A percentile compares a stretch with the other conserved stretches of the same genome.
Conservation (phyloP, 2,888 invertebrate species). For the Ditylenchus weischeri region DNA sequence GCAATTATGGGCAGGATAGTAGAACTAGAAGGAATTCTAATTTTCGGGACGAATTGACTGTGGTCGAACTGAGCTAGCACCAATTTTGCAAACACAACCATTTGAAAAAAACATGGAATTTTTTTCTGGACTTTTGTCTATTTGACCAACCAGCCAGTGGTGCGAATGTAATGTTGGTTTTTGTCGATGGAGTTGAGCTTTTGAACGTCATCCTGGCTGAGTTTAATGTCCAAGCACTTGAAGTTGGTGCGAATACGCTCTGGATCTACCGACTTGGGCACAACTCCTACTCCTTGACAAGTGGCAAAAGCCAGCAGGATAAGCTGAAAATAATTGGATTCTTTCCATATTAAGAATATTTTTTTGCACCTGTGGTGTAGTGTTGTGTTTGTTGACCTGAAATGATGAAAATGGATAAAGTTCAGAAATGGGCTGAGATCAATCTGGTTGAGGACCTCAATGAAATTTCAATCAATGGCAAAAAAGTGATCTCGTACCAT, state of each 20-base stretch:
- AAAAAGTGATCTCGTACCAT: too few relatives aligned
- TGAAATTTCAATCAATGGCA: too few relatives aligned
- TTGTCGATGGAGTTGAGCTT: slow-evolving; percentile 38
- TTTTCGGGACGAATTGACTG: too few relatives aligned
- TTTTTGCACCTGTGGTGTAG: slow-evolving; percentile 37
- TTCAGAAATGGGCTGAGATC: too few relatives aligned
- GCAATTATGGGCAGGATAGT: too few relatives aligned
- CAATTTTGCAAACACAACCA: too few relatives aligned
- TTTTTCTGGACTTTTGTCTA: neutral
- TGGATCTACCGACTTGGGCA: slow-evolving; percentile 55
- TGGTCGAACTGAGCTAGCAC: too few relatives aligned
- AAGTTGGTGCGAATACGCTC: slow-evolving; percentile 48
- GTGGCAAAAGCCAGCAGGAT: slow-evolving; percentile 72
- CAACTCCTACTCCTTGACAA: slow-evolving; percentile 68
- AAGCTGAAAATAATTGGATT: slow-evolving; percentile 23
- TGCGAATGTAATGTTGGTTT: slow-evolving; percentile 48
- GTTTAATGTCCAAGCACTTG: slow-evolving; percentile 35
- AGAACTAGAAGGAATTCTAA: too few relatives aligned
- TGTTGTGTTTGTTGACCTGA: slow-evolving; percentile 64
- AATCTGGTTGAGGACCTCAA: too few relatives aligned
- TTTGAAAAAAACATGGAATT: too few relatives aligned
- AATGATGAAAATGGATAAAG: too few relatives aligned
- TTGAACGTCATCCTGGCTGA: slow-evolving; percentile 42
- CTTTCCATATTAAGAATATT: neutral
- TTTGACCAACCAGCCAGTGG: slow-evolving; percentile 47